Base-by-base conservation (phyloP, 2,113 vertebrate genomes). In the Scatophagus argus region DNA sequence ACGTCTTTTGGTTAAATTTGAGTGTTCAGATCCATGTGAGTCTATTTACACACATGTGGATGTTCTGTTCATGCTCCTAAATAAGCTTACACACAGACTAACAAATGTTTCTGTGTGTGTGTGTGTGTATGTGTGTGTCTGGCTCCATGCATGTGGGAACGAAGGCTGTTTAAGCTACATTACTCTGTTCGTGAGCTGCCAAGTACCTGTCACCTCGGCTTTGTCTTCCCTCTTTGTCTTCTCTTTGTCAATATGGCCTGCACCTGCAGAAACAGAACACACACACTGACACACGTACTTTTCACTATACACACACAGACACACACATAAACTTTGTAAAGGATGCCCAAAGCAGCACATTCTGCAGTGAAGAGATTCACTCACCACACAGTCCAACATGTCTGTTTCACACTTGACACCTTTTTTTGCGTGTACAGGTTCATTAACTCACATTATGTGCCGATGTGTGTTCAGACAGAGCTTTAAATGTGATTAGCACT, bases 131-230 rank as follows among this genome's bases (percentile, higher is more conserved):
- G 17, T 60, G 23, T 55, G 31, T 81, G 31, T 64, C 66, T 79
- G 82, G 66, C 49, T 74, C 41, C 78, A 39, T 85, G 71, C 62
- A 38, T 83, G 80, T 68, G 82, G 44, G 80, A 61, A 72, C 31
- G 61, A 36, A 55, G 51, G 23, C 63, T 80, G 78, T 88, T 87
- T 84, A 82, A 80, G 84, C 86, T 74, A 69, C 81, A 87, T 81
- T 85, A 81, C 81, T 82, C 29, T 9, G 77, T 52, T 58, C 21
- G 3, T 70, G 68, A 82, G 62, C 86, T 88, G 90, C 91, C 92
- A 92, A 92, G 84, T 91, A 89, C 84, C 88, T 90, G 88, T 90
- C 91, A 64, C 77, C 83, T 84, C 54, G n/a, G 49, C 73, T 83
- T 79, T 21, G 62, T 64, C 58, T 82, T 80, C 46, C 54, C 76